A percentile compares a stretch with the other conserved stretches of the same genome.
Evolutionary conservation across 2,797 vertebrate species (phyloP).

Genomic region (Sebastes oblongus): DNA sequence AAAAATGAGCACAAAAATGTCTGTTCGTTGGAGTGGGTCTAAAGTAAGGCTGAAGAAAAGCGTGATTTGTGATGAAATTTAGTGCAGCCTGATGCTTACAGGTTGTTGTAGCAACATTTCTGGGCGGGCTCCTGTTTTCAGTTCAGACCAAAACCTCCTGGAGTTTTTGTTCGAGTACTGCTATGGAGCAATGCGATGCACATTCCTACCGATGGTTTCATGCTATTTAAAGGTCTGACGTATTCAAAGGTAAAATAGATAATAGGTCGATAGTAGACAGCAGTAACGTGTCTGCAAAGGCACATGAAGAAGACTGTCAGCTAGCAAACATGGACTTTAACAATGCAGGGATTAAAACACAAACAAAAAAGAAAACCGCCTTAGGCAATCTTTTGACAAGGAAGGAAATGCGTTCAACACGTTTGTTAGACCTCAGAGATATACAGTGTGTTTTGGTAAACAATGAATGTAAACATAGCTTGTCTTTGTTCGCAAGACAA

Average conservation of each 20-base stretch:
- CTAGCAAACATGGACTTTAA: neutral
- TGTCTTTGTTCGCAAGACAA: too few species aligned
- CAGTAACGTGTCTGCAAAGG: neutral
- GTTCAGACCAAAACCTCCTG: neutral
- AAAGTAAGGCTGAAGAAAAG: neutral
- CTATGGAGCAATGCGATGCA: neutral
- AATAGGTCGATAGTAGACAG: neutral
- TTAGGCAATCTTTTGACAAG: neutral
- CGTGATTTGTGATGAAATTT: neutral
- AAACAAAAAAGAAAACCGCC: too few species aligned
- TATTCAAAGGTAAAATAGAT: neutral
- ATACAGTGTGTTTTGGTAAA: neutral
- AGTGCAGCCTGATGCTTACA: neutral
- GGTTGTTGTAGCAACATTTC: neutral
- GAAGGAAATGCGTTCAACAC: neutral
- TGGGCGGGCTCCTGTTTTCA: neutral
- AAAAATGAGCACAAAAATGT: neutral
- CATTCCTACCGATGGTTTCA: neutral
- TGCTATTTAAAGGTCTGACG: neutral
- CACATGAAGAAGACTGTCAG: neutral
- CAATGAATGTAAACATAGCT: neutral
- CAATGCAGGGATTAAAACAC: neutral
- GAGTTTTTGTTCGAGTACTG: neutral
- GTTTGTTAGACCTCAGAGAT: neutral
- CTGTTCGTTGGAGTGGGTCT: neutral